phyloP scores from a whole-genome alignment of 2,113 vertebrate genomes.

The Scytalopus superciliaris region DNA sequence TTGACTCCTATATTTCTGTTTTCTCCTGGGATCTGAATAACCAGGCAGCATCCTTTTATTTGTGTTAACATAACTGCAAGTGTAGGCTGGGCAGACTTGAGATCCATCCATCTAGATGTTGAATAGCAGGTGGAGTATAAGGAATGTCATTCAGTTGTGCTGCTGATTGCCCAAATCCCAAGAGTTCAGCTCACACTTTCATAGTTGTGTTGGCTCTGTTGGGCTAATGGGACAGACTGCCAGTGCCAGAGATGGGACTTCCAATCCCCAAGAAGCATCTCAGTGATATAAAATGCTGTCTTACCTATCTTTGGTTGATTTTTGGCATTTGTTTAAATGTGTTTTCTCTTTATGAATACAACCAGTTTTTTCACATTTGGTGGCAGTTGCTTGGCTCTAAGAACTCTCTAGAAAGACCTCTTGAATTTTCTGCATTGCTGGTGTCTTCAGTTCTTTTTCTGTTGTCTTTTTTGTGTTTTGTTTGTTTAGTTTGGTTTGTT shows the following conservation, averaged over 20 bases:
- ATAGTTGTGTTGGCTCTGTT: background rate
- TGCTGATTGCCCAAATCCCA: background rate
- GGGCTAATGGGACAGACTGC: background rate
- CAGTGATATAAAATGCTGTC: background rate
- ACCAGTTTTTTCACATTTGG: background rate
- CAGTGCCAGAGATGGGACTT: background rate
- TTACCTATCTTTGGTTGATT: background rate
- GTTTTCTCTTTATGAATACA: background rate
- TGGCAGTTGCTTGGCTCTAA: background rate
- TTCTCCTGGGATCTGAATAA: background rate
- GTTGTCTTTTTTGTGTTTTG: background rate
- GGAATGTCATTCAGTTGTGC: background rate
- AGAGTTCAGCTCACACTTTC: background rate
- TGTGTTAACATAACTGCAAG: background rate
- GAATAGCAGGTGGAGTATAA: background rate
- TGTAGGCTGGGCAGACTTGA: background rate
- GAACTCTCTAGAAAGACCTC: background rate
- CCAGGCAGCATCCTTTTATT: background rate
- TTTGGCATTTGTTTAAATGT: background rate
- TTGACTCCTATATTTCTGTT: background rate
- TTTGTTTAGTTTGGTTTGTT: background rate
- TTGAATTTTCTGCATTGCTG: background rate
- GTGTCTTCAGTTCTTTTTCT: background rate
- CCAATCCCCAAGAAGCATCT: background rate
- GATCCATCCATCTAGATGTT: background rate